Percentiles rank a stretch among this genome's conserved stretches.
Evolutionary conservation across 2,888 invertebrate species (phyloP).

Genomic region (Drosophila flavopinicola): DNA sequence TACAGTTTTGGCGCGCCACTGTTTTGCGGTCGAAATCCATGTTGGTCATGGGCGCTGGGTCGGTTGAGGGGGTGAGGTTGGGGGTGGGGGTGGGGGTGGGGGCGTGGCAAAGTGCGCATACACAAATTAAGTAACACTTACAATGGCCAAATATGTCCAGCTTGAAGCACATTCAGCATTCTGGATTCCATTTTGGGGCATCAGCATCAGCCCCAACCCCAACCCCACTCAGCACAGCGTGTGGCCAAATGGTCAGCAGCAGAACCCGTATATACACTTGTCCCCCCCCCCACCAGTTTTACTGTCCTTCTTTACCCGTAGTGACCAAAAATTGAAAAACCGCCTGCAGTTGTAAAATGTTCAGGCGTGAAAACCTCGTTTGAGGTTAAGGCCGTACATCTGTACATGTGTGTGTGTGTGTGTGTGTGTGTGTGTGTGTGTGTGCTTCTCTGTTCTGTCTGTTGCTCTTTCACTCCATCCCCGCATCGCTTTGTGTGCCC

Average conservation of each 20-base stretch:
- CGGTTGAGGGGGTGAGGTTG: no score
- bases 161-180: slow-evolving; percentile 46
- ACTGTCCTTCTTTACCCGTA: slow-evolving; percentile 52
- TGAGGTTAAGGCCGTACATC: slow-evolving; percentile 60
- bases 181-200: slow-evolving; percentile 70
- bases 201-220: slow-evolving; percentile 29
- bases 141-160: slow-evolving; percentile 46
- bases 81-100: background rate
- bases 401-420: background rate
- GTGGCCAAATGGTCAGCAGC: slow-evolving; percentile 50
- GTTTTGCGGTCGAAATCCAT: slow-evolving; percentile 71
- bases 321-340: slow-evolving; percentile 78
- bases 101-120: slow-evolving; percentile 62
- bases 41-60: slow-evolving; percentile 32
- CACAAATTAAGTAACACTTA: slow-evolving; percentile 79
- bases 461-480: background rate
- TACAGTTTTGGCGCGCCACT: slow-evolving; percentile 61
- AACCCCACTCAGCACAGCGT: slow-evolving; percentile 40
- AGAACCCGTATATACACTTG: slow-evolving; percentile 1
- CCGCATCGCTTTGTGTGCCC: slow-evolving; percentile 16
- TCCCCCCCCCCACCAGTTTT: background rate
- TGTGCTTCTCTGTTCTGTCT: background rate
- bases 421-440: slow-evolving; percentile 8
- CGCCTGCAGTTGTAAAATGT: slow-evolving; percentile 81
- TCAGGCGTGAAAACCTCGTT: slow-evolving; percentile 80